Base-by-base conservation (phyloP, 2,888 invertebrate genomes). In the Pristionchus arcanus region DNA sequence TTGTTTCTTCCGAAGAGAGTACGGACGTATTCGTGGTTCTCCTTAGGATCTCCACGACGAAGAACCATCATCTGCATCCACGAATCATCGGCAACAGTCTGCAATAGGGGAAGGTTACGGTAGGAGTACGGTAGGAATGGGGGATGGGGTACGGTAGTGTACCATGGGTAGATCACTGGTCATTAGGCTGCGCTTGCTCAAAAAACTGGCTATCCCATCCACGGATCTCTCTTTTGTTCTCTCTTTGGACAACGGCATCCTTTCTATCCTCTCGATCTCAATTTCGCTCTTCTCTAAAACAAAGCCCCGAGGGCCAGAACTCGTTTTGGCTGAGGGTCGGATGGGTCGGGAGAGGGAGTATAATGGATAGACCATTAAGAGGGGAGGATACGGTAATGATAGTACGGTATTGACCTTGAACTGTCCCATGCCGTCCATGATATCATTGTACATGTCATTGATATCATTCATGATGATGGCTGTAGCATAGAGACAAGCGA, bases 1-100 rank as follows among this genome's bases (percentile, higher is more conserved):
- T 93, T 93, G 90, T 93, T 91, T 53, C 93, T 90, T 42, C 93
- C 93, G 91, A 93, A 93, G 90, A 93, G 92, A 89, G 91, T 91
- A 68, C 91, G 90, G 83, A 92, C 91, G 84, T 83, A 89, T 42
- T 63, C 68, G 91, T 92, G 92, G 42, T 92, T 91, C 91, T 92
- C 91, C 74, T 91, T 91, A 53, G 91, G 91, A 90, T 92, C 92
- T 87, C 92, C 92, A 49, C 91, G 92, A 90, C 92, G 92, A 68
- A 93, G 90, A 59, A 91, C 90, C 86, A 92, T 90, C 90, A 93
- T 91, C 37, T 91, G 91, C 81, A 90, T 91, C 93, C 93, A 93
- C 53, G 93, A 91, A 59, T 93, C 93, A 84, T 93, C 93, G 87
- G 93, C 92, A 42, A 93, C 92, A 59, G 92, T 91, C 90, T 90